Percentiles rank a stretch among this genome's conserved stretches.
Evolutionary conservation across 2,888 invertebrate genomes (phyloP).

Genomic region (Nasonovia ribisnigri): DNA sequence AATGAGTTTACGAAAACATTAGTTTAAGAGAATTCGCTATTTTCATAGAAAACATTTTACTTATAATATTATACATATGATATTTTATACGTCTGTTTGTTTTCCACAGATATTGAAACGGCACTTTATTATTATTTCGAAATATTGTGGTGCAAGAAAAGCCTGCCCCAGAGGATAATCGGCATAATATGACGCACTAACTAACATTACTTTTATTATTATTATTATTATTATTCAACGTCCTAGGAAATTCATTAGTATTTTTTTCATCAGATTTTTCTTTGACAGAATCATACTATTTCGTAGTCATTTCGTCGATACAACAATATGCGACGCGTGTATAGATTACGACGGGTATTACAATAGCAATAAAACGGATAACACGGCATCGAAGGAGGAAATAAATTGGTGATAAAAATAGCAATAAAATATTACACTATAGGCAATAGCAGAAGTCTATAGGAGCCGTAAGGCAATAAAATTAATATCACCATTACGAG

Average conservation of each 20-base stretch:
- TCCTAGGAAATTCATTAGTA: background rate
- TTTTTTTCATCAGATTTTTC: background rate
- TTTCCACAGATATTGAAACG: background rate
- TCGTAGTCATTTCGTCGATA: background rate
- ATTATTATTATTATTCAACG: background rate
- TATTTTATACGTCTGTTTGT: no score
- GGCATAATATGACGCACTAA: background rate
- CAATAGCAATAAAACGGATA: background rate
- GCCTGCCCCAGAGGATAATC: background rate
- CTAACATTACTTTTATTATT: no score
- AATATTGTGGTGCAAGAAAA: background rate
- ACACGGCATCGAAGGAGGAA: background rate
- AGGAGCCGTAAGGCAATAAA: background rate
- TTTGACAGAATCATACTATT: background rate
- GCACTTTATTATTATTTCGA: background rate
- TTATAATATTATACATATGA: no score
- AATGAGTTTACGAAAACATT: background rate
- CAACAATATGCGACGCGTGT: background rate
- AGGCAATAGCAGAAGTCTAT: background rate
- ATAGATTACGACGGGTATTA: background rate
- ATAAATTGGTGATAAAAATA: slow-evolving; percentile 15
- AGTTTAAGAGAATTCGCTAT: background rate
- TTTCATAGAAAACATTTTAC: background rate
- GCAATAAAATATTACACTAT: background rate
- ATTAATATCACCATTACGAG: background rate